A percentile compares a stretch with the other conserved stretches of the same genome.
phyloP scores from a whole-genome alignment of 2,797 vertebrate genomes.

The Nasua narica region DNA sequence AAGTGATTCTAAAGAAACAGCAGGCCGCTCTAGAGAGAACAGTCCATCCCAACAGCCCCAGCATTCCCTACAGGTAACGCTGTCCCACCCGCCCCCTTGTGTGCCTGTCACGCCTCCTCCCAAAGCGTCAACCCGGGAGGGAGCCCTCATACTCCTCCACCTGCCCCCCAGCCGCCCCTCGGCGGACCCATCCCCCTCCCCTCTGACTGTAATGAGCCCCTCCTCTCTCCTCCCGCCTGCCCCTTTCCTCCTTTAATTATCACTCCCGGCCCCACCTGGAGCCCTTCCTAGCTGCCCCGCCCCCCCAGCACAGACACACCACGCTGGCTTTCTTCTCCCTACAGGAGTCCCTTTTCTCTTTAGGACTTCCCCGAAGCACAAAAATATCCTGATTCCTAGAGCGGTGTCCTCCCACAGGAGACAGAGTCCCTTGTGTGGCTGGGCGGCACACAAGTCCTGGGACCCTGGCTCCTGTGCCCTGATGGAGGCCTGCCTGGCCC shows the following conservation, averaged over 20 bases:
- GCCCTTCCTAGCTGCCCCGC: background rate
- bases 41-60: constrained; percentile 83
- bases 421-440: background rate
- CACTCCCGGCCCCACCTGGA: background rate
- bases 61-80: constrained; percentile 90
- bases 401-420: background rate
- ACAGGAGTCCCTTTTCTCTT: background rate
- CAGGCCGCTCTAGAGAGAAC: constrained; percentile 93
- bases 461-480: background rate
- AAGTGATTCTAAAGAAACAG: constrained; percentile 96
- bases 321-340: background rate
- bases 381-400: background rate
- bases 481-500: background rate
- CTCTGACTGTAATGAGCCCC: background rate
- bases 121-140: too few relatives aligned
- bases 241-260: background rate
- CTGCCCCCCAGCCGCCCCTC: background rate
- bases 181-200: background rate
- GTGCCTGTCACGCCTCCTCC: too few relatives aligned
- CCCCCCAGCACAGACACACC: too few relatives aligned
- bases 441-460: background rate
- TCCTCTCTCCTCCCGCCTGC: background rate
- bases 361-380: background rate
- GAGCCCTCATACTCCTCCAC: rapidly evolving
- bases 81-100: background rate